These are phyloP conservation scores for Mastomys natalensis DNA, from an alignment of 2,113 vertebrate genomes.

Conservation along the genomic window DNA sequence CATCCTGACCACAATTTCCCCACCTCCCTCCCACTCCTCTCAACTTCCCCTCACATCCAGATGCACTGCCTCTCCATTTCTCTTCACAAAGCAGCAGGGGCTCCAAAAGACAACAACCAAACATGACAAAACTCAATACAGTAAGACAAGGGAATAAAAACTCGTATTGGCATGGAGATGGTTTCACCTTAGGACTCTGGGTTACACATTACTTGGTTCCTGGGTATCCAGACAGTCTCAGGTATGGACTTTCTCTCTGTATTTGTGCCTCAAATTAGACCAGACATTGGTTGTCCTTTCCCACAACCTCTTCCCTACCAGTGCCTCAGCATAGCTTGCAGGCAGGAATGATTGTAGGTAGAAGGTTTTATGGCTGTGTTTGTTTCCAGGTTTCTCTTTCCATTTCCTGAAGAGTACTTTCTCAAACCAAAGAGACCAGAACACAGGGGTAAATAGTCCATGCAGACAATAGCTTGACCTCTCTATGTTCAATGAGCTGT, in stretches of 20 bases:
- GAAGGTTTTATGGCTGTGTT: background rate
- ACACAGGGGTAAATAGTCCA: background rate
- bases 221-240: background rate
- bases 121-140: background rate
- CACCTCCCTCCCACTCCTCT: accelerated
- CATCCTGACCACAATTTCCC: background rate
- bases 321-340: background rate
- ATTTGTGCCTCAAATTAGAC: background rate
- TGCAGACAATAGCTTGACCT: too few species aligned
- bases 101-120: background rate
- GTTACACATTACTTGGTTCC: background rate
- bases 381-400: background rate
- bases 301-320: background rate
- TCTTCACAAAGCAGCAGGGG: background rate
- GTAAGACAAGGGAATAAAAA: background rate
- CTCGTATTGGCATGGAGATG: background rate
- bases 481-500: background rate
- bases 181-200: background rate
- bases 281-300: background rate
- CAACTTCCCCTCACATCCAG: accelerated
- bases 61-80: background rate
- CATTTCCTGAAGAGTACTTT: too few species aligned
- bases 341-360: background rate
- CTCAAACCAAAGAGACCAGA: background rate
- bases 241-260: background rate